phyloP scores from a whole-genome alignment of 2,888 invertebrate species.

The Pantelozetes paolii region DNA sequence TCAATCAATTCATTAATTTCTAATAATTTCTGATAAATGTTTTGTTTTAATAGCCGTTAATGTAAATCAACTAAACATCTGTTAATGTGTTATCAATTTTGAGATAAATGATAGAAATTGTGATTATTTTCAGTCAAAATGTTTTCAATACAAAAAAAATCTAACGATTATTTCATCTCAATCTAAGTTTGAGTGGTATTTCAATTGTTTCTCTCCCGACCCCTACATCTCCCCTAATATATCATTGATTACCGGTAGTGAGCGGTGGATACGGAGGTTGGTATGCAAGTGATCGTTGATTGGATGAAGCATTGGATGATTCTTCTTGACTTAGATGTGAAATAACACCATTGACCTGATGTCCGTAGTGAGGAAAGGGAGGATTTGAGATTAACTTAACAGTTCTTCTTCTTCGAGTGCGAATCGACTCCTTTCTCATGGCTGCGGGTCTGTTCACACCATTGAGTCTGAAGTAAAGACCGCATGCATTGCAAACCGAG shows the following conservation, averaged over 20 bases:
- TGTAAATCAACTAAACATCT: no score
- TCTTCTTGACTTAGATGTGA: neutral
- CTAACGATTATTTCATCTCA: neutral
- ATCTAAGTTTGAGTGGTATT: no score
- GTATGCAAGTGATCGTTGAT: neutral
- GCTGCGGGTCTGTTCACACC: constrained; percentile 40
- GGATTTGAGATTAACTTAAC: no score
- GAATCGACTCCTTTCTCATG: constrained; percentile 41
- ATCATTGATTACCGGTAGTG: neutral
- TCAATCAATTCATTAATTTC: no score
- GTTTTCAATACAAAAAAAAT: no score
- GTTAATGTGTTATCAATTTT: no score
- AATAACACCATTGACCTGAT: neutral
- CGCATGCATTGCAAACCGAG: constrained; percentile 40
- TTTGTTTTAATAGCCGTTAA: no score
- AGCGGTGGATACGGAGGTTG: neutral
- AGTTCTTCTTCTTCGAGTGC: constrained; percentile 35
- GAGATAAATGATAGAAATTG: no score
- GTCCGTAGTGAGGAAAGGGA: neutral
- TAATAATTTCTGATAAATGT: no score
- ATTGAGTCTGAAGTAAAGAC: constrained; percentile 39
- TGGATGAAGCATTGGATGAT: neutral
- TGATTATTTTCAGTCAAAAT: no score
- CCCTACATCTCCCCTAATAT: neutral
- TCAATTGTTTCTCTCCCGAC: no score